A percentile compares a stretch with the other conserved stretches of the same genome.
phyloP scores from a whole-genome alignment of 1,140 invertebrate genomes.

The Diuraphis noxia region DNA sequence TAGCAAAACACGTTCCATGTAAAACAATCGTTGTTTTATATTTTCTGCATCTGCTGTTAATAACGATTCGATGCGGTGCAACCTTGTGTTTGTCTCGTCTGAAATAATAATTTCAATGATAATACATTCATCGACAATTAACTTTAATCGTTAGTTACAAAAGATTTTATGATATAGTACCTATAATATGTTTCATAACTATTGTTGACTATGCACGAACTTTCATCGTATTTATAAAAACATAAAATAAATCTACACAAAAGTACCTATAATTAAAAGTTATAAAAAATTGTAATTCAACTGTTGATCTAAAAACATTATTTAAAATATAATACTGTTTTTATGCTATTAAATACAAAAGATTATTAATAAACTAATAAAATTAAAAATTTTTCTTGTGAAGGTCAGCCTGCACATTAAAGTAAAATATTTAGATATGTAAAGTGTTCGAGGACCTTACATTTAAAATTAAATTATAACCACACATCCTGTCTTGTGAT shows the following conservation, averaged over 20 bases:
- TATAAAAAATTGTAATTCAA: background rate
- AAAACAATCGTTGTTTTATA: conserved; percentile 4
- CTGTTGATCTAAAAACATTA: background rate
- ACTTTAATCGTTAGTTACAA: background rate
- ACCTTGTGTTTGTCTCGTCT: conserved; percentile 26
- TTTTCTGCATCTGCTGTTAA: background rate
- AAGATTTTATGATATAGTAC: background rate
- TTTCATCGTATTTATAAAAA: too few relatives aligned
- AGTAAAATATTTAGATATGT: background rate
- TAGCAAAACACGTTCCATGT: background rate
- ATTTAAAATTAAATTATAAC: background rate
- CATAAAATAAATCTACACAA: background rate
- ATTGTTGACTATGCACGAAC: too few relatives aligned
- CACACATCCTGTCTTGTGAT: background rate
- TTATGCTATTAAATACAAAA: background rate
- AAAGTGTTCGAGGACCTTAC: background rate
- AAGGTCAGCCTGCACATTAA: background rate
- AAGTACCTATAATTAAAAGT: background rate
- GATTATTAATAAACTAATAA: background rate
- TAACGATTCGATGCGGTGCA: background rate
- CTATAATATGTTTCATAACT: background rate
- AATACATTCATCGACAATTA: background rate
- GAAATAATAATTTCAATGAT: background rate
- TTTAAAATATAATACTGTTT: background rate
- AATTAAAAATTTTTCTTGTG: background rate